phyloP scores from a whole-genome alignment of 1,140 invertebrate genomes.

The Eupristina koningsbergeri region DNA sequence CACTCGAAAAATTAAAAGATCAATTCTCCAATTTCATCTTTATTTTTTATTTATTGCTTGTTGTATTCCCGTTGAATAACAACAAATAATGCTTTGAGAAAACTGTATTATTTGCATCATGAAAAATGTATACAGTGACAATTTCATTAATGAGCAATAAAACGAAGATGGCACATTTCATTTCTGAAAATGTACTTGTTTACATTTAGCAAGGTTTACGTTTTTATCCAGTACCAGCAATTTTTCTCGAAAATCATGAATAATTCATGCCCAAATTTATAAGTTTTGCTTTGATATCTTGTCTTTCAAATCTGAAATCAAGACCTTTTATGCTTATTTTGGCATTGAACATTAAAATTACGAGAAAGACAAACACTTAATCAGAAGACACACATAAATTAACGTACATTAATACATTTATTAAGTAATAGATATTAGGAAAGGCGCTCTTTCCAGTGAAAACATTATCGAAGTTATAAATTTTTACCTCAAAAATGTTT shows the following conservation, averaged over 20 bases:
- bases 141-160: background rate
- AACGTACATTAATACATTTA: no score
- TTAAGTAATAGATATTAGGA: no score
- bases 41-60: background rate
- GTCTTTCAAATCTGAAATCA: background rate
- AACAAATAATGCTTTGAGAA: background rate
- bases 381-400: background rate
- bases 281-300: background rate
- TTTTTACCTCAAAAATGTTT: no score
- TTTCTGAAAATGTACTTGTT: background rate
- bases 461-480: no score
- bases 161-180: background rate
- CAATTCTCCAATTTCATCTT: background rate
- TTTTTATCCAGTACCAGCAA: background rate
- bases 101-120: background rate
- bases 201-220: background rate
- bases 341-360: background rate
- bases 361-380: background rate
- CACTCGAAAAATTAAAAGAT: background rate
- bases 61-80: background rate
- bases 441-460: no score
- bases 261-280: constrained; percentile 5
- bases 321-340: background rate
- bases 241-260: constrained; percentile 8
- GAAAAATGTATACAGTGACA: background rate